Conservation (phyloP, 2,888 invertebrate species). For the Mesorhabditis belari region DNA sequence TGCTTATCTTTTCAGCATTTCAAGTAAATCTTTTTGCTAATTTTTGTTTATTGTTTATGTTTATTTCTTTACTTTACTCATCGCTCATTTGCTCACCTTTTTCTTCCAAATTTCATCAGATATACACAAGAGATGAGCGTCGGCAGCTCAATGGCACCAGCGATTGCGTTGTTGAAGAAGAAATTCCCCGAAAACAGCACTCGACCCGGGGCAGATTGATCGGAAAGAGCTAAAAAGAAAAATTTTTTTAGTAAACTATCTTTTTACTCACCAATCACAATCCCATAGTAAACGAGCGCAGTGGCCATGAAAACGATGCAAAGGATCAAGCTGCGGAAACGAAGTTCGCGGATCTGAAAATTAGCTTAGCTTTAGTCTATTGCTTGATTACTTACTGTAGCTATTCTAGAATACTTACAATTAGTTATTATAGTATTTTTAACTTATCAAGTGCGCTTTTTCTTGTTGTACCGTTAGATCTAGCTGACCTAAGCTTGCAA, state of each 20-base stretch:
- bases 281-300: slow-evolving; percentile 53
- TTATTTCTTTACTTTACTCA: not conserved
- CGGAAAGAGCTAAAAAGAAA: slow-evolving; percentile 37
- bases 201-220: slow-evolving; percentile 51
- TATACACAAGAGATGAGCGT: slow-evolving; percentile 49
- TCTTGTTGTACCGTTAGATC: not conserved
- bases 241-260: not conserved
- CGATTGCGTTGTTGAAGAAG: slow-evolving; percentile 52
- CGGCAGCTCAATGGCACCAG: slow-evolving; percentile 51
- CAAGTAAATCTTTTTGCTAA: not conserved
- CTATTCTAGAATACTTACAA: too few species aligned
- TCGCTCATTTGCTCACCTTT: slow-evolving; percentile 19
- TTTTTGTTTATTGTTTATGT: not conserved
- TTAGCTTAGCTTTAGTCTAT: slow-evolving; percentile 3
- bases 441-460: not conserved
- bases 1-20: too few species aligned
- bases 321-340: slow-evolving; percentile 44
- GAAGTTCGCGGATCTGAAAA: slow-evolving; percentile 22
- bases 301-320: slow-evolving; percentile 52
- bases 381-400: too few species aligned
- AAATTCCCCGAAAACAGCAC: slow-evolving; percentile 51
- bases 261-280: slow-evolving; percentile 41
- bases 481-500: slow-evolving; percentile 19
- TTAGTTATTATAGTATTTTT: not conserved
- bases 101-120: slow-evolving; percentile 46